Base-by-base conservation (phyloP, 1,140 invertebrate species). In the Macrostomum lignano region DNA sequence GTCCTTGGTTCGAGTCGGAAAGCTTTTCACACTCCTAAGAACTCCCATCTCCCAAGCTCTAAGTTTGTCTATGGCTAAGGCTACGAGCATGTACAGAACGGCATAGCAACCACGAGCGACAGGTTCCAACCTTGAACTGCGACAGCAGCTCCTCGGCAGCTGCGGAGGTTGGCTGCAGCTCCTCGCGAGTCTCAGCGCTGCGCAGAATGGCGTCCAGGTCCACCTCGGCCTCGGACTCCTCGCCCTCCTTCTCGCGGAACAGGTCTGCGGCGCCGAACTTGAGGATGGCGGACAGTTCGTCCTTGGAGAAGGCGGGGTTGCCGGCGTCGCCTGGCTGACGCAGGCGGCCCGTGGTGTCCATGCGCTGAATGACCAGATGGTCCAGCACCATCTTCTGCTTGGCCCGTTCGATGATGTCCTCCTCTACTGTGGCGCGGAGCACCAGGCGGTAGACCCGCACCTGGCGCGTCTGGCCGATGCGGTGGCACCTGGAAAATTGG, bases 311-410 rank as follows among this genome's bases (percentile, higher is more conserved):
- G 19, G 11, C 13, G 21, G 19, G 10, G 7, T 32, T 11, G n/a
- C 3, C 19, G 17, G 17, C 14, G 23, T 21, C 35, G 21, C 17
- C 17, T 14, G 15, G 15, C 70, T 96, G 81, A 13, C 3, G 2
- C 15, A 84, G 94, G 38, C 82, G 62, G 1, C 88, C 88, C 2
- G 84, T 94, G 1, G 86, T 94, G 54, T 96, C 88, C 88, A 98
- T 98, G 35, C 86, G 61, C 58, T 96, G 88, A 42, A 96, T 96
- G 20, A 98, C 82, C 28, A 98, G 65, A 65, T 98, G 88, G 63
- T 94, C 86, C 14, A 98, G 63, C 6, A 96, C 84, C 79, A 98
- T 91, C 63, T 98, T 98, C 45, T 79, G 70, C 55, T 96, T 96
- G 1, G 88, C 88, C 31, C 81, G 60, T 58, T 96, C 84, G 7